phyloP scores from a whole-genome alignment of 2,113 vertebrate genomes.

The Muntiacus muntjak region DNA sequence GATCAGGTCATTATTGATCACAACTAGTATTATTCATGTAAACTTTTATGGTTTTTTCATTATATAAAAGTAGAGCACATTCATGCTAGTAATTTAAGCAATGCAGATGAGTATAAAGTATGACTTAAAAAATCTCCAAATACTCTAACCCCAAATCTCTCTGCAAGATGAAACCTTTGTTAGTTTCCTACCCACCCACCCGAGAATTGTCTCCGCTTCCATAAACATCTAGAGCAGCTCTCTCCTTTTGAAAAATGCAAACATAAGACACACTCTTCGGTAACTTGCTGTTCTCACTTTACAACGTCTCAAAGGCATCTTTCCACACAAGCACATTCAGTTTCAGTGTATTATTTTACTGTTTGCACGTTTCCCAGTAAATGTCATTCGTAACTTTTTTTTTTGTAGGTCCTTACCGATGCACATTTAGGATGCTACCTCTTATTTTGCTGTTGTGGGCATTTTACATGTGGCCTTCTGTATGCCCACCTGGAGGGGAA shows the following conservation, averaged over 20 bases:
- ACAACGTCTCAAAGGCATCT: fast-evolving
- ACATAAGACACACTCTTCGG: not conserved
- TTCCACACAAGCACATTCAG: not conserved
- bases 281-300: not conserved
- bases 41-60: not conserved
- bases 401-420: not conserved
- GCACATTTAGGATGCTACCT: not conserved
- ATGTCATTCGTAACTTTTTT: not conserved
- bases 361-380: not conserved
- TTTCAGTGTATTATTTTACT: not conserved
- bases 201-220: not conserved
- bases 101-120: not conserved
- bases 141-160: too few species aligned
- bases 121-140: not conserved
- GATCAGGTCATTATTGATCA: not conserved
- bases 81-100: not conserved
- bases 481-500: not conserved
- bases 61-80: not conserved
- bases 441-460: not conserved
- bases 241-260: not conserved
- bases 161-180: not conserved
- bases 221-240: not conserved
- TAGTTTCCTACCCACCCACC: not conserved
- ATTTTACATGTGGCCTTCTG: not conserved
- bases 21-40: not conserved